These are phyloP conservation scores for Anhinga anhinga DNA, from an alignment of 2,113 vertebrate genomes.

Conservation along the genomic window DNA sequence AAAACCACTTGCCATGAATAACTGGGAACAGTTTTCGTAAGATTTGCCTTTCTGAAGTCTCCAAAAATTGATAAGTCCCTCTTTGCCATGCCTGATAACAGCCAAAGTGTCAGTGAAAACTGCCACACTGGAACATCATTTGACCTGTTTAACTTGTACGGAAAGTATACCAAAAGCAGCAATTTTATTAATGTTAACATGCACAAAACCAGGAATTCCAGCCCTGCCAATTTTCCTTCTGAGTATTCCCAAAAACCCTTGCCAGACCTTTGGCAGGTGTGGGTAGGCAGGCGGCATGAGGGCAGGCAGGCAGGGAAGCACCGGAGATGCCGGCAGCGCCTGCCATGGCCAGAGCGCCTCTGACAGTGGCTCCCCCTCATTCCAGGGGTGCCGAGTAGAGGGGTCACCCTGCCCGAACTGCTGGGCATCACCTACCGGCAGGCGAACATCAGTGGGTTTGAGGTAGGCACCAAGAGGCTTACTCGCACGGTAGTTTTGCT, in stretches of 20 bases:
- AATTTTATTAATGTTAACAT: not conserved
- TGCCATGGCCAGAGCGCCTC: accelerated
- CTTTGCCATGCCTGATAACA: not conserved
- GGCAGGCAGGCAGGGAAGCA: not conserved
- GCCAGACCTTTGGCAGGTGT: accelerated
- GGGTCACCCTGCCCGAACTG: constrained; percentile 38
- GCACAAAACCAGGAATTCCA: not conserved
- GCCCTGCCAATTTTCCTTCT: not conserved
- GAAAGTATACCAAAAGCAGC: not conserved
- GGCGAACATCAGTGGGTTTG: not conserved
- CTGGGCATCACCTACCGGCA: not conserved
- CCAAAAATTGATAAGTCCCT: not conserved
- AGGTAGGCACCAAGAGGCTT: not conserved
- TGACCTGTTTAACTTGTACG: not conserved
- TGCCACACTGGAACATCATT: not conserved
- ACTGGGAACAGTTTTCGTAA: not conserved
- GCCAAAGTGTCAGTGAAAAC: not conserved
- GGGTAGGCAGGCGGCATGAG: not conserved
- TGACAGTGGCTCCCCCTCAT: not conserved
- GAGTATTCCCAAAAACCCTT: not conserved
- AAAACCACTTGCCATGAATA: not conserved
- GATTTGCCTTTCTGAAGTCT: not conserved
- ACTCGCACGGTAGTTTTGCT: accelerated
- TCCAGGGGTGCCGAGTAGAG: constrained; percentile 23
- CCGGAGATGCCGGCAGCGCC: not conserved